These are phyloP conservation scores for Parasteatoda tepidariorum DNA, from an alignment of 1,140 invertebrate species.

Conservation along the genomic window DNA sequence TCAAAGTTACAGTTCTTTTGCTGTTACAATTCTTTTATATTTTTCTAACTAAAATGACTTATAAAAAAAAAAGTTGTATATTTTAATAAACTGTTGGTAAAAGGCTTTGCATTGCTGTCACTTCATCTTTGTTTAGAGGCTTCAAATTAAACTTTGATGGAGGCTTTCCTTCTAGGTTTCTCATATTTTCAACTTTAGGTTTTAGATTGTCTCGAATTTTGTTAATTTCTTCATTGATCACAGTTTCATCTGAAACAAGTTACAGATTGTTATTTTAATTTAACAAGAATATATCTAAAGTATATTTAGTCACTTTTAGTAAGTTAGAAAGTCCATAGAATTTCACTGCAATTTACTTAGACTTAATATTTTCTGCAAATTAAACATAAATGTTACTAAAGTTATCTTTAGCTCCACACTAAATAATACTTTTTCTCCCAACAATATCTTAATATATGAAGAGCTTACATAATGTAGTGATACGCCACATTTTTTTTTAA, in stretches of 20 bases:
- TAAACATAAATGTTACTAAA: too few species aligned
- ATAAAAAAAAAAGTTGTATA: neutral
- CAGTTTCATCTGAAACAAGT: conserved; percentile 46
- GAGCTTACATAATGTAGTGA: neutral
- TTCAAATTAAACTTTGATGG: conserved; percentile 45
- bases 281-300: too few species aligned
- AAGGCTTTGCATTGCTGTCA: conserved; percentile 44
- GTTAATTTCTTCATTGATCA: conserved; percentile 48
- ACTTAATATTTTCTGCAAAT: too few species aligned
- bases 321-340: too few species aligned
- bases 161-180: conserved; percentile 50
- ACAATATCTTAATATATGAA: neutral
- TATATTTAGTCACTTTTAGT: too few species aligned
- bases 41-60: too few species aligned
- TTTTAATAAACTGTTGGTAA: conserved; percentile 30
- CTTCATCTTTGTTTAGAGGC: conserved; percentile 43
- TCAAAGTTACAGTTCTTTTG: too few species aligned
- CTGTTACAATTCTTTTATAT: too few species aligned
- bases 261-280: neutral
- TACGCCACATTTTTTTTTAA: neutral
- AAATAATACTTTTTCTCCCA: neutral
- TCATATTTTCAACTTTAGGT: conserved; percentile 38
- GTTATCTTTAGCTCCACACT: too few species aligned
- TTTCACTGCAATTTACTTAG: too few species aligned
- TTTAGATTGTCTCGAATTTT: conserved; percentile 45